Conservation (phyloP, 2,113 vertebrate species). For the Lepisosteus osseus region DNA sequence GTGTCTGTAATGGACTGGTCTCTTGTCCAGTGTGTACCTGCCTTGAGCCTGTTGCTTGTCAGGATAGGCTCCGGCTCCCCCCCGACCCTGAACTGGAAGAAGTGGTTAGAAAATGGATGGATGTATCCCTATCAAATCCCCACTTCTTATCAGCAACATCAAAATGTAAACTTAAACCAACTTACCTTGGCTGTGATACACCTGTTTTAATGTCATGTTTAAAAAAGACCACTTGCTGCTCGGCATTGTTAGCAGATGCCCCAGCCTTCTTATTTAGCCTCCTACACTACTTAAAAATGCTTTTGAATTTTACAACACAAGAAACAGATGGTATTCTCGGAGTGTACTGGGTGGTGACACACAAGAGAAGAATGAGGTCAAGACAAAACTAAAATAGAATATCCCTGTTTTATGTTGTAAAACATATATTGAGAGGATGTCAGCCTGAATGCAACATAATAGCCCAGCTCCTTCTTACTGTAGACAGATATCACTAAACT, state of each 20-base stretch:
- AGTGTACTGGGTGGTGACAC: background rate
- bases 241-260: background rate
- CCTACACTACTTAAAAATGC: background rate
- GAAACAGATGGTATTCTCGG: background rate
- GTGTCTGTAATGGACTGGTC: too few species aligned
- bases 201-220: conserved; percentile 26
- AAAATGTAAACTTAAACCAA: conserved; percentile 7
- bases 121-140: conserved; percentile 31
- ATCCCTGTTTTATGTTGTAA: too few species aligned
- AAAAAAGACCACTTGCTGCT: background rate
- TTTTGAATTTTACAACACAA: background rate
- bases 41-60: too few species aligned
- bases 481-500: too few species aligned
- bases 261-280: background rate
- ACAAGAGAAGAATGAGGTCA: background rate
- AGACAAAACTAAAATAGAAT: too few species aligned
- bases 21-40: too few species aligned
- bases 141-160: conserved; percentile 31
- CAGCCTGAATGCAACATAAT: too few species aligned
- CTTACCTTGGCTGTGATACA: conserved; percentile 25
- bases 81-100: too few species aligned
- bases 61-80: too few species aligned
- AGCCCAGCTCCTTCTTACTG: too few species aligned
- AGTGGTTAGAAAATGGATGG: too few species aligned
- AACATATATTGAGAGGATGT: too few species aligned